A percentile compares a stretch with the other conserved stretches of the same genome.
phyloP scores from a whole-genome alignment of 2,113 vertebrate species.

The Platysternon megacephalum region DNA sequence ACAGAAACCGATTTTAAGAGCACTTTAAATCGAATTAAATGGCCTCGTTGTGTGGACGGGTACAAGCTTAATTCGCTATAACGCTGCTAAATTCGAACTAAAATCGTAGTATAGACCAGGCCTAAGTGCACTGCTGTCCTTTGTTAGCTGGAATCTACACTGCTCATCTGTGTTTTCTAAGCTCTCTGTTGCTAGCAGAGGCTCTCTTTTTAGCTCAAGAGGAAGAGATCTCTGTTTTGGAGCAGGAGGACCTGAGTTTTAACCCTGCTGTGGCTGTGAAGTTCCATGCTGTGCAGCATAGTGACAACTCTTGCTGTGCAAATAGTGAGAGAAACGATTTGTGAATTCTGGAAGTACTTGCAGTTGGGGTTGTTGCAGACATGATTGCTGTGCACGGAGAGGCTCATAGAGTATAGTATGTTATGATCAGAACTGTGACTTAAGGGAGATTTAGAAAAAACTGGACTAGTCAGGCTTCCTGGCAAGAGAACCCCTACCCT shows the following conservation, averaged over 20 bases:
- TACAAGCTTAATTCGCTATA: too few relatives aligned
- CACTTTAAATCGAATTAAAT: too few relatives aligned
- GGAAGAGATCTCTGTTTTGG: not conserved
- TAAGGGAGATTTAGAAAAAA: constrained; percentile 5
- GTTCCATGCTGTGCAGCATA: not conserved
- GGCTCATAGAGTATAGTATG: not conserved
- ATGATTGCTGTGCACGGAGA: not conserved
- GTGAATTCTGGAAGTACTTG: not conserved
- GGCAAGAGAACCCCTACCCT: constrained; percentile 19
- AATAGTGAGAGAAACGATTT: not conserved
- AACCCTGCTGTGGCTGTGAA: accelerated
- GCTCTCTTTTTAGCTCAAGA: not conserved
- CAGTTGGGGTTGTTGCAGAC: not conserved
- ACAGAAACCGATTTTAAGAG: too few relatives aligned
- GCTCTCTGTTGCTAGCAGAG: not conserved
- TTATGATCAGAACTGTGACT: constrained; percentile 41
- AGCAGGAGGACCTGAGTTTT: not conserved
- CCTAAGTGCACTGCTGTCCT: not conserved
- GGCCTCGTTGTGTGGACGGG: too few relatives aligned
- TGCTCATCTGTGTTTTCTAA: accelerated
- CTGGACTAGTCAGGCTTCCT: constrained; percentile 19
- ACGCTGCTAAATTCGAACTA: too few relatives aligned
- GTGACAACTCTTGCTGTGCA: not conserved
- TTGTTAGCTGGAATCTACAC: accelerated
- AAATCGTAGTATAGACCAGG: too few relatives aligned